phyloP scores from a whole-genome alignment of 2,797 vertebrate genomes.

The Acanthiza pusilla region DNA sequence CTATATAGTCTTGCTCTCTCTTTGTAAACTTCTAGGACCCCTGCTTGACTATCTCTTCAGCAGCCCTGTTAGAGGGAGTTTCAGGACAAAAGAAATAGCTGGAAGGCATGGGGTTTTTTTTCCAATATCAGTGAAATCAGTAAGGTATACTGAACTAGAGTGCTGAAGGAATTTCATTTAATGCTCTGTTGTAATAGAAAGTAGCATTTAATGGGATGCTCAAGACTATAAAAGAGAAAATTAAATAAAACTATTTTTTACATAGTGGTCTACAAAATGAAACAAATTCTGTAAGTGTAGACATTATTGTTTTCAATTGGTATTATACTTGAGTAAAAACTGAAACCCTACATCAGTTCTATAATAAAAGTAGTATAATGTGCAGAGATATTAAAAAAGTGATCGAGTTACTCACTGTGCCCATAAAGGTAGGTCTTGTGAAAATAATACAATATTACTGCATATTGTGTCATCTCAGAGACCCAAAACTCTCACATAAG shows the following conservation, averaged over 20 bases:
- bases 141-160: background rate
- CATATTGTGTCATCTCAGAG: background rate
- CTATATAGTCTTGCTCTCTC: background rate
- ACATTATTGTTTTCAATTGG: slow-evolving; percentile 52
- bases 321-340: slow-evolving; percentile 16
- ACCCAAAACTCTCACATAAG: background rate
- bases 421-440: background rate
- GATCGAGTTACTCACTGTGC: slow-evolving; percentile 24
- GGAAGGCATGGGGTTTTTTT: background rate
- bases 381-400: slow-evolving; percentile 20
- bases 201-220: background rate
- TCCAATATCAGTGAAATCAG: background rate
- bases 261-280: slow-evolving; percentile 36
- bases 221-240: slow-evolving; percentile 21
- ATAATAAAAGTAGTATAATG: slow-evolving; percentile 35
- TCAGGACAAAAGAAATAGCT: background rate
- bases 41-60: background rate
- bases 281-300: slow-evolving; percentile 36
- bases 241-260: slow-evolving; percentile 57
- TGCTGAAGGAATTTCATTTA: slow-evolving; percentile 24
- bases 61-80: background rate
- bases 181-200: background rate
- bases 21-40: slow-evolving; percentile 1
- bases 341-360: background rate
- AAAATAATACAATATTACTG: slow-evolving; percentile 18